Evolutionary conservation across 2,797 vertebrate genomes (phyloP).

Genomic region (Molossus alvarezi): DNA sequence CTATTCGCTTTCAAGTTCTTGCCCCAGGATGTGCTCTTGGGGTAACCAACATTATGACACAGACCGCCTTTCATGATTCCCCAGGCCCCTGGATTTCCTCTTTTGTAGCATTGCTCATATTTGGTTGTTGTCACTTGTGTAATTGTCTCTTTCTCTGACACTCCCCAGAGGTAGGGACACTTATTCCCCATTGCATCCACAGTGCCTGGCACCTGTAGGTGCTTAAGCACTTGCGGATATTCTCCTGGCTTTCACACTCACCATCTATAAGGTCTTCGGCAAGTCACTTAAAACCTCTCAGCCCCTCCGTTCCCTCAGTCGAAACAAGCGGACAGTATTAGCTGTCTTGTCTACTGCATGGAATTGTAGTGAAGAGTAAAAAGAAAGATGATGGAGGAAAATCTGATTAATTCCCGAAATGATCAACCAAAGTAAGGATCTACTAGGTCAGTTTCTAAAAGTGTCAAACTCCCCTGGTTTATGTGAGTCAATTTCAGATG

Average conservation of each 20-base stretch:
- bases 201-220: background rate
- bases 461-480: background rate
- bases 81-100: background rate
- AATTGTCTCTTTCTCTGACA: background rate
- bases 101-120: background rate
- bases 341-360: background rate
- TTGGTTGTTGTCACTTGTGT: background rate
- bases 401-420: background rate
- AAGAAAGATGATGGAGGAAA: background rate
- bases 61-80: background rate
- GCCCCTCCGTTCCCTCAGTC: background rate
- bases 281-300: background rate
- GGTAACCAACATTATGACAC: background rate
- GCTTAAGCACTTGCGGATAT: background rate
- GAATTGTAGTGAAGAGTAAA: background rate
- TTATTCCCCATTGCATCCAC: background rate
- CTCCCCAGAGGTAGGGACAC: background rate
- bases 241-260: background rate
- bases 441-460: slow-evolving; percentile 23
- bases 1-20: background rate
- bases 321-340: background rate
- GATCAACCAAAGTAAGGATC: background rate
- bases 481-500: background rate
- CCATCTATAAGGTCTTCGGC: background rate
- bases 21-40: background rate